Base-by-base conservation (phyloP, 1,140 invertebrate species). In the Caenorhabditis elegans region DNA sequence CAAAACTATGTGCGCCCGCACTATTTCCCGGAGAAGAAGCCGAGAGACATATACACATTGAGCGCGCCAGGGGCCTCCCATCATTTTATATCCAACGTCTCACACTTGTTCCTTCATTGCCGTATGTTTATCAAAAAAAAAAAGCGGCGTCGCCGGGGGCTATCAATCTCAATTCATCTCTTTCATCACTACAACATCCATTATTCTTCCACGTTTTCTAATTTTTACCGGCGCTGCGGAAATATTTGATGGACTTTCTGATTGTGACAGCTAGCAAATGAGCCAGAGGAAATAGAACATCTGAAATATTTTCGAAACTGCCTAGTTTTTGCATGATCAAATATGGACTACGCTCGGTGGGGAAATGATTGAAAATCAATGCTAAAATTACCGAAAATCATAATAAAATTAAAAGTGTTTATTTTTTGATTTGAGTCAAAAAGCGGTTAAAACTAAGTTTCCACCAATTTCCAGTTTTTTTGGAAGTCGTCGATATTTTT, bases 41-140 rank as follows among this genome's bases (percentile, higher is more conserved):
- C 36, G 60, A 70, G 60, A 39, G 43, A 70, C n/a, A 70, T 15
- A 43, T n/a, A 43, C 53, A 60, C 53, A 60, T 15, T 24, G 10
- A 31, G 49, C 26, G 53, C 53, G 53, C 53, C 53, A 43, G 60
- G 60, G 60, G 34, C 31, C 60, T 60, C 34, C 60, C 34, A 70
- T 70, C 60, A 70, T 70, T 70, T 70, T 70, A 70, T 70, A 70
- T 70, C 60, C 60, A 70, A 39, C 60, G 60, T 70, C 60, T 70
- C 60, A 70, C 60, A 70, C 60, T 70, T 70, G 60, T 70, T 70
- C 60, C 60, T 70, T 39, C 60, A 70, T 70, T 10, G 60, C 60
- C 60, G 60, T 70, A 70, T 70, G 60, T 70, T 70, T 70, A 70
- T 70, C 60, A 70, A 70, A 36, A 39, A 60, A n/a, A 60, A 60